A percentile compares a stretch with the other conserved stretches of the same genome.
Conservation (phyloP, 2,113 vertebrate genomes). For the Oenanthe melanoleuca region DNA sequence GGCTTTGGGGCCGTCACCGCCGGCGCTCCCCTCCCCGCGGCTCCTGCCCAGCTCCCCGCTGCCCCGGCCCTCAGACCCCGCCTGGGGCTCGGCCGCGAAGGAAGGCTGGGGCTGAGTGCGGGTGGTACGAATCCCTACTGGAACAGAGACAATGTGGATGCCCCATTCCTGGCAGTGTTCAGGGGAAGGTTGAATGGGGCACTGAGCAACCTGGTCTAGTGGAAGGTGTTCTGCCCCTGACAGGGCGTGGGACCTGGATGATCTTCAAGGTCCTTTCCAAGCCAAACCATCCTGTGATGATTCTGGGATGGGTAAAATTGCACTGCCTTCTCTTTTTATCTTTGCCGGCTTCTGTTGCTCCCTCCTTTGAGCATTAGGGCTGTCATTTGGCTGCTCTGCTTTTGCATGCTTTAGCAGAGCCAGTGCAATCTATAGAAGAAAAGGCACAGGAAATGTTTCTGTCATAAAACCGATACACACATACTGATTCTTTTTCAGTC, state of each 20-base stretch:
- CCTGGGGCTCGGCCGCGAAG: neutral
- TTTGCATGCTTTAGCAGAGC: neutral
- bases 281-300: too few species aligned
- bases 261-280: neutral
- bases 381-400: neutral
- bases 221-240: neutral
- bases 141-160: neutral
- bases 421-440: too few species aligned
- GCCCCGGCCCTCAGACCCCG: accelerated
- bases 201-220: too few species aligned
- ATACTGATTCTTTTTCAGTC: accelerated
- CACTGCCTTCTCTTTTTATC: accelerated
- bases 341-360: accelerated
- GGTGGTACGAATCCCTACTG: accelerated
- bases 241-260: neutral
- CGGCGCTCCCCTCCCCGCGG: accelerated
- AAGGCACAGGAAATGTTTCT: neutral
- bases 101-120: neutral
- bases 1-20: accelerated
- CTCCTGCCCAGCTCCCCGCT: too few species aligned
- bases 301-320: neutral
- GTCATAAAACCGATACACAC: accelerated
- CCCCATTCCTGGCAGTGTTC: too few species aligned
- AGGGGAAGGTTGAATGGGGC: neutral
- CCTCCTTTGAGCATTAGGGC: accelerated